Percentiles rank a stretch among this genome's conserved stretches.
Conservation (phyloP, 1,140 invertebrate genomes). For the Sitophilus oryzae region DNA sequence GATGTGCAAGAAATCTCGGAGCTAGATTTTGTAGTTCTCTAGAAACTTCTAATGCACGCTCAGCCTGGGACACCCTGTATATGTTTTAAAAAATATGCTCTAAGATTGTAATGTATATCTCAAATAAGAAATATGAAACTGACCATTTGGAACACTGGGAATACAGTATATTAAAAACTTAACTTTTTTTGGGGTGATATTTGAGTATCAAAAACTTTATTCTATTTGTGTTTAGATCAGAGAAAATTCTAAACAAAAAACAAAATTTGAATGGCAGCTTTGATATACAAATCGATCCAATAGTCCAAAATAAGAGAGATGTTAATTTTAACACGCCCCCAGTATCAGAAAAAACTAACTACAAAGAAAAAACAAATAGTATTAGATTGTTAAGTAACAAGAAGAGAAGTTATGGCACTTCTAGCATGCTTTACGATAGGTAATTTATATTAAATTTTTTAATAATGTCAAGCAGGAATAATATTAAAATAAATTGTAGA, state of each 20-base stretch:
- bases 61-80: too few species aligned
- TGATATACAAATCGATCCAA: conserved; percentile 2
- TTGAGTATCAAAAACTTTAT: too few species aligned
- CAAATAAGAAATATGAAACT: too few species aligned
- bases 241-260: neutral
- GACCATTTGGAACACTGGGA: too few species aligned
- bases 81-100: too few species aligned
- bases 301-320: neutral
- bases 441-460: neutral
- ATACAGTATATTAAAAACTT: too few species aligned
- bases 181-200: too few species aligned
- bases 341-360: conserved; percentile 5
- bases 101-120: too few species aligned
- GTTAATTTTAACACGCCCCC: conserved; percentile 19
- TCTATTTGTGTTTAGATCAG: neutral
- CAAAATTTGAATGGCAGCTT: conserved; percentile 6
- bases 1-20: too few species aligned
- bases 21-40: too few species aligned
- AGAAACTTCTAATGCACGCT: too few species aligned
- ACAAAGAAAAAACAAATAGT: conserved; percentile 13
- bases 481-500: neutral
- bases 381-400: conserved; percentile 8
- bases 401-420: conserved; percentile 2
- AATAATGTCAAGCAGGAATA: neutral
- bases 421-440: neutral